Evolutionary conservation across 2,888 invertebrate species (phyloP), one percentile per base, ranked within the genome.

Genomic region (Heliconius aoede): DNA sequence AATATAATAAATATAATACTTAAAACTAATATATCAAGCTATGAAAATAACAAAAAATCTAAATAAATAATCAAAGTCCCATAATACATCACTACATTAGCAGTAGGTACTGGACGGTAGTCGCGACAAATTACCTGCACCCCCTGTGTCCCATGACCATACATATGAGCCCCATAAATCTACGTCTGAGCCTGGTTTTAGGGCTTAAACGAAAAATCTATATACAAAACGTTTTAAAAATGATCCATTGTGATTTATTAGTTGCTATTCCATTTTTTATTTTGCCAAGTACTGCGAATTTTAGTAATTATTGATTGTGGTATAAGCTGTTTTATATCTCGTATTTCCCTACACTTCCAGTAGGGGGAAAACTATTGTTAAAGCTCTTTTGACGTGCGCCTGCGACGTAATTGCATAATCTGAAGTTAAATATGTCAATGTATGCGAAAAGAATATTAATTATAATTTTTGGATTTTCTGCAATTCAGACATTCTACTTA

Each of bases 81-180:
- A 30, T 51, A 69, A 73, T 73, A 64, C 58, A 64, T 69, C 74
- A 69, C 76, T 67, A 76, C 76, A 76, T 80, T 74, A 79, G 80
- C 78, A 82, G 81, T 36, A 36, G 36, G 36, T 82, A 81, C 81
- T 82, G 82, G 82, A 74, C 72, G 32, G 58, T 28, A 60, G 55
- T 81, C 85, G 85, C 88, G 85, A 89, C 91, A 90, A 90, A 90
- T 90, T 87, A 89, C 87, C 84, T 81, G 83, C 80, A 80, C 90
- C 91, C 89, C 36, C 24, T 65, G 64, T 62, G 28, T 24, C 64
- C 64, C 64, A 87, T 89, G 88, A 85, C 90, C 91, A 90, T 91
- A 91, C 91, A 90, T 91, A 91, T 91, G 91, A 91, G 89, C 86
- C 79, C 77, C 89, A 86, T 91, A 91, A 91, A 91, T 91, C 91